Base-by-base conservation (phyloP, 2,797 vertebrate species). In the Brotula barbata region DNA sequence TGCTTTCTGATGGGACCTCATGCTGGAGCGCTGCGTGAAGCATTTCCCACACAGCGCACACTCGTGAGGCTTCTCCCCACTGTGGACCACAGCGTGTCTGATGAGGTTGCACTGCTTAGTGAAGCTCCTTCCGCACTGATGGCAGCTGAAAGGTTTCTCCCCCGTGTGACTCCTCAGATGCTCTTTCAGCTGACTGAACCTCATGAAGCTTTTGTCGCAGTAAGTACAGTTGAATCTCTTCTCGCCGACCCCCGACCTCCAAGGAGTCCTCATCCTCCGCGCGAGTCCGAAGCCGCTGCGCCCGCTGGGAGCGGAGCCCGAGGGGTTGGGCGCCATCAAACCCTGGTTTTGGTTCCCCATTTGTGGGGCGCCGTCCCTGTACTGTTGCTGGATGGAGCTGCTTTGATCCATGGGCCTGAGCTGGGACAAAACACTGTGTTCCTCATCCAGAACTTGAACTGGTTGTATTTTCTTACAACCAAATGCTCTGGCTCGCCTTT, bases 101-200 rank as follows among this genome's bases (percentile, higher is more conserved):
- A 87, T 85, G 14, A 91, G 86, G 59, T 91, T 90, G 68, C 86
- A 86, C 75, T 90, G 86, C 45, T 90, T 88, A 68, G 86, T 88
- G 82, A 91, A 89, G 68, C 87, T 87, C 39, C 85, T 42, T 5
- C 83, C 87, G n/a, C 87, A 90, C 77, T 87, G 89, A 25, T 45
- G 56, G 71, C 89, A 91, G 65, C 81, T 82, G 77, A 77, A 89
- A 0, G 90, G 88, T 28, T 86, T 89, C 68, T 91, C 88, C 0
- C 89, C 90, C 5, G 87, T 88, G 81, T 92, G 90, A 4, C 87
- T 85, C 20, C 89, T 73, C 80, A 89, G 78, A 72, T 92, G 90
- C 65, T 90, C 88, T 25, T 89, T 89, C 21, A 92, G 83, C 78
- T 89, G 89, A 20, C 86, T 81, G 68, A 87, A 87, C 40, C 89